phyloP scores from a whole-genome alignment of 2,888 invertebrate species.

The Sinotaia quadrata region DNA sequence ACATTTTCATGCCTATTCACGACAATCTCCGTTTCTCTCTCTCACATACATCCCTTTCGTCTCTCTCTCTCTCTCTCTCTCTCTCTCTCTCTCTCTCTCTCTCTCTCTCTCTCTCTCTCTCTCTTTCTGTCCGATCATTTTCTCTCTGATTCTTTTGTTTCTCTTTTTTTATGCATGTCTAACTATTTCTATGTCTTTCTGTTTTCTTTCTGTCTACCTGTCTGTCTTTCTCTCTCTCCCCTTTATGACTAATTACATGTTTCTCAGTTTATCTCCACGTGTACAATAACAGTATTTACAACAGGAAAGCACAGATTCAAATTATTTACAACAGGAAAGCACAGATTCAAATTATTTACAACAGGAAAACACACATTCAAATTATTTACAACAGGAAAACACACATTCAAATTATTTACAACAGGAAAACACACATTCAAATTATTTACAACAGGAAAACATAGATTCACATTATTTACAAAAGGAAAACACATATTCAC shows the following conservation, averaged over 20 bases:
- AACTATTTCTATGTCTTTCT: slow-evolving; percentile 10
- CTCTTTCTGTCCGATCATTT: slow-evolving; percentile 23
- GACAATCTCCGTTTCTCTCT: slow-evolving; percentile 7
- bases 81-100: slow-evolving; percentile 17
- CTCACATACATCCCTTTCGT: neutral
- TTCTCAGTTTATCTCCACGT: neutral
- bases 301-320: too few species aligned
- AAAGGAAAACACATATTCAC: too few species aligned
- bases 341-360: neutral
- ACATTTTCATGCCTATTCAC: neutral
- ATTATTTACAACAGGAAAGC: neutral
- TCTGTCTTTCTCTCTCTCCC: slow-evolving; percentile 21
- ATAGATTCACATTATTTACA: too few species aligned
- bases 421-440: too few species aligned
- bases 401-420: too few species aligned
- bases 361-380: neutral
- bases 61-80: neutral
- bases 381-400: too few species aligned
- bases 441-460: slow-evolving; percentile 1
- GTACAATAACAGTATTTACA: too few species aligned
- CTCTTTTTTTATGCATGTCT: too few species aligned
- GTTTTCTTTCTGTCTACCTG: slow-evolving; percentile 16
- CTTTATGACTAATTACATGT: neutral
- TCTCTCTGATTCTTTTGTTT: neutral
- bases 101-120: slow-evolving; percentile 8